Evolutionary conservation across 2,113 vertebrate species (phyloP).

Genomic region (Rallus limicola): DNA sequence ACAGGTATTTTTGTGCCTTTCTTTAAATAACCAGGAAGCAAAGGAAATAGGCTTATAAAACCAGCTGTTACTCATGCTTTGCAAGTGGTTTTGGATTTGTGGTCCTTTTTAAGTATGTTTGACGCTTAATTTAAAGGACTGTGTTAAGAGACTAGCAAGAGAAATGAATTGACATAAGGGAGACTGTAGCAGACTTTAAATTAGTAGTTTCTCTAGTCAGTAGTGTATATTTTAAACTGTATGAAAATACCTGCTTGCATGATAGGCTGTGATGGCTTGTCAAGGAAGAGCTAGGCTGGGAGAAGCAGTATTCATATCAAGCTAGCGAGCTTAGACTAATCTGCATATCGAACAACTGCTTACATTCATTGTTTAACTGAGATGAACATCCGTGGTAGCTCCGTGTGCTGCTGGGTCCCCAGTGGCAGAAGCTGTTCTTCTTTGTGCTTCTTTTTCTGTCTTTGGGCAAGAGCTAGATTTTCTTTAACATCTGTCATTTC

Average conservation of each 20-base stretch:
- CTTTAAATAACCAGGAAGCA: neutral
- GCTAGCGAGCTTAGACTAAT: neutral
- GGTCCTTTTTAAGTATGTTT: neutral
- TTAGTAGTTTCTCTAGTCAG: slow-evolving; percentile 6
- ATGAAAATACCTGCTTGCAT: slow-evolving; percentile 30
- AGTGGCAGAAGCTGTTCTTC: neutral
- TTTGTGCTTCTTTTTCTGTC: neutral
- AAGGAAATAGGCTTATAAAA: slow-evolving; percentile 13
- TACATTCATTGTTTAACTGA: neutral
- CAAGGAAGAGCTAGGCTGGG: neutral
- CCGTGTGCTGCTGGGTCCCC: neutral
- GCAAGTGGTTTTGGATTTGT: neutral
- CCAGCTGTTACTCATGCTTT: slow-evolving; percentile 22
- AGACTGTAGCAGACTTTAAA: slow-evolving; percentile 13
- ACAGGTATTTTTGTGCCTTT: neutral
- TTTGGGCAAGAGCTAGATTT: neutral
- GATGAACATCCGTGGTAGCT: neutral
- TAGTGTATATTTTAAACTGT: slow-evolving; percentile 11
- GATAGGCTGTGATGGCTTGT: neutral
- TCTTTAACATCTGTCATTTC: neutral
- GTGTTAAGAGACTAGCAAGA: neutral
- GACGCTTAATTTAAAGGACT: slow-evolving; percentile 17
- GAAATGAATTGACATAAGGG: slow-evolving; percentile 3
- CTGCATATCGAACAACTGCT: neutral
- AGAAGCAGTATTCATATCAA: neutral